Evolutionary conservation across 2,888 invertebrate species (phyloP).

Genomic region (Smittia sp.): DNA sequence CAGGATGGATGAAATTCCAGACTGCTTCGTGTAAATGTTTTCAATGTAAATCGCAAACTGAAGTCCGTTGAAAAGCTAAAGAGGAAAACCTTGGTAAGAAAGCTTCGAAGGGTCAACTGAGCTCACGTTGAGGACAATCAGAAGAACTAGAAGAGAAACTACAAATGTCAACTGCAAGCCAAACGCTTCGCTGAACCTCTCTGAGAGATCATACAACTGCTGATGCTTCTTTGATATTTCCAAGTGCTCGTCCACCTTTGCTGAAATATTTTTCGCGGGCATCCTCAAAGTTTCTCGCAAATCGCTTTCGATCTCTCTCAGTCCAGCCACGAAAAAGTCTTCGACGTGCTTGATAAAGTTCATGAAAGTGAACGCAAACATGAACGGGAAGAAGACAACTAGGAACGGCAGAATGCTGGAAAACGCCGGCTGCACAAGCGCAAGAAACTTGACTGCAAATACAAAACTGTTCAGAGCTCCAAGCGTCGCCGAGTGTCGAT

Average conservation of each 20-base stretch:
- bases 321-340: not conserved
- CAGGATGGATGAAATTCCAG: not conserved
- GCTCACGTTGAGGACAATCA: not conserved
- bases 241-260: not conserved
- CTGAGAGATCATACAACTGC: not conserved
- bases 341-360: not conserved
- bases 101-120: not conserved
- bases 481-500: too few species aligned
- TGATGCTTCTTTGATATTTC: not conserved
- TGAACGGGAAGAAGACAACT: too few species aligned
- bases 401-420: too few species aligned
- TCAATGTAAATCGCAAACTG: not conserved
- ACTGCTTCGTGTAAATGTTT: not conserved
- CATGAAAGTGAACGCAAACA: not conserved
- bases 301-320: not conserved
- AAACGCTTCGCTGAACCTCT: not conserved
- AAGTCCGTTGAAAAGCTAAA: not conserved
- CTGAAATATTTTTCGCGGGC: not conserved
- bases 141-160: not conserved
- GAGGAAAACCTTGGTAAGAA: not conserved
- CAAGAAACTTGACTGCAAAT: too few species aligned
- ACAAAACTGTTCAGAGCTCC: too few species aligned
- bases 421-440: too few species aligned
- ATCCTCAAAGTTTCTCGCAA: too few species aligned
- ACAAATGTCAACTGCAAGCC: not conserved